phyloP scores from a whole-genome alignment of 1,140 invertebrate species.

The Aradophagus sp. region DNA sequence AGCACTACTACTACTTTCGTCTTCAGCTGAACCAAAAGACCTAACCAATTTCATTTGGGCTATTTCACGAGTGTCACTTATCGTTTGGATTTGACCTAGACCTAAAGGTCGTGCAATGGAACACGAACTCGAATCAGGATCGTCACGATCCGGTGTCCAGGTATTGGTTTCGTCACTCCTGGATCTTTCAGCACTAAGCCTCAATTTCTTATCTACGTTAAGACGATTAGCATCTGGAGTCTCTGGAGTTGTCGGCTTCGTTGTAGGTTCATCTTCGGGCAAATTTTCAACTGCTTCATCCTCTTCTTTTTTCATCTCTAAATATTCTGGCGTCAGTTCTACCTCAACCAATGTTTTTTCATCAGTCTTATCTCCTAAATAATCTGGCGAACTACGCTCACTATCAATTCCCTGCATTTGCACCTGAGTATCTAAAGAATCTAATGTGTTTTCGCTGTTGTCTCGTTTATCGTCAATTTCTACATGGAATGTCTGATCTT shows the following conservation, averaged over 20 bases:
- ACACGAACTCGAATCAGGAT: constrained; percentile 86
- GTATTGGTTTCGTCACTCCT: constrained; percentile 72
- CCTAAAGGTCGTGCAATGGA: constrained; percentile 85
- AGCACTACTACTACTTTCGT: constrained; percentile 82
- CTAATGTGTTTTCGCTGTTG: constrained; percentile 72
- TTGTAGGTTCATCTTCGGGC: constrained; percentile 67
- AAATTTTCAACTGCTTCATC: constrained; percentile 65
- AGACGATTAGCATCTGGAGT: constrained; percentile 58
- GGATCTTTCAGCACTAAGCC: constrained; percentile 70
- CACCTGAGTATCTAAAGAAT: constrained; percentile 70
- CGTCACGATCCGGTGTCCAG: constrained; percentile 76
- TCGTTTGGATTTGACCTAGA: constrained; percentile 79
- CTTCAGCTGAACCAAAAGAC: constrained; percentile 66
- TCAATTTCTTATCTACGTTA: constrained; percentile 66
- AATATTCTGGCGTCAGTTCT: constrained; percentile 70
- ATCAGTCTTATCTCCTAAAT: constrained; percentile 70
- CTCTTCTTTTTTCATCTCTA: constrained; percentile 70
- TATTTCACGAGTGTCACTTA: constrained; percentile 70
- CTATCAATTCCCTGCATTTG: constrained; percentile 70
- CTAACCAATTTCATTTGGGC: constrained; percentile 63
- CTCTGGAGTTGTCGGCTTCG: constrained; percentile 38
- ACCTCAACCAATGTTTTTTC: constrained; percentile 73
- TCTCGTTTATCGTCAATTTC: constrained; percentile 66
- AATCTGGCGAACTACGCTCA: constrained; percentile 70
- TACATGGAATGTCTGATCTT: constrained; percentile 63